phyloP scores from a whole-genome alignment of 2,888 invertebrate species.

The Cheilosia vernalis region DNA sequence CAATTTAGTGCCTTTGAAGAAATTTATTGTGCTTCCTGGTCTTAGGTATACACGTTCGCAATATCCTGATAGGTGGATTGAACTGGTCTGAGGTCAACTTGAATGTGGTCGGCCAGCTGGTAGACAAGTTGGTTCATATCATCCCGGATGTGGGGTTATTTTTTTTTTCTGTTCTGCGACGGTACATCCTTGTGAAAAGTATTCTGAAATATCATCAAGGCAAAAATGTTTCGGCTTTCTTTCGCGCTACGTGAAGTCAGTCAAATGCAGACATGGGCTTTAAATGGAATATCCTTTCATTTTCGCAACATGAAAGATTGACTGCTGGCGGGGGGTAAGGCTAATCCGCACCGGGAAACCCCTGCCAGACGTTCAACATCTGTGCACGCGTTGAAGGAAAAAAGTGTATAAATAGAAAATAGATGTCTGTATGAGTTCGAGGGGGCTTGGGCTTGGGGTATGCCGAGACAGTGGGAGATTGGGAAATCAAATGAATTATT shows the following conservation, averaged over 20 bases:
- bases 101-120: conserved; percentile 43
- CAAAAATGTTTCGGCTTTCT: conserved; percentile 19
- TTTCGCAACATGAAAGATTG: conserved; percentile 65
- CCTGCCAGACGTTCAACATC: conserved; percentile 38
- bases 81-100: conserved; percentile 58
- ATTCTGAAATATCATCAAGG: conserved; percentile 62
- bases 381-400: conserved; percentile 35
- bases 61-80: conserved; percentile 47
- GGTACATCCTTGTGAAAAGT: conserved; percentile 20
- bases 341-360: conserved; percentile 21
- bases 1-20: conserved; percentile 51
- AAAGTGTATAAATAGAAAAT: conserved; percentile 48
- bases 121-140: conserved; percentile 19
- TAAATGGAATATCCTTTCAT: conserved; percentile 67
- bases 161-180: conserved; percentile 3
- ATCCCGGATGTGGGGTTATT: conserved; percentile 38
- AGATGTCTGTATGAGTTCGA: conserved; percentile 12
- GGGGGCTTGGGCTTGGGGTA: background rate
- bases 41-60: conserved; percentile 32
- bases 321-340: conserved; percentile 46
- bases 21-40: conserved; percentile 64
- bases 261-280: conserved; percentile 67
- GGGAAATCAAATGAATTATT: conserved; percentile 36
- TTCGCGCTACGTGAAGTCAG: conserved; percentile 55
- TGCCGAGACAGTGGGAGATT: conserved; percentile 1